A percentile compares a stretch with the other conserved stretches of the same genome.
phyloP scores from a whole-genome alignment of 2,797 vertebrate genomes.

The Manis javanica region DNA sequence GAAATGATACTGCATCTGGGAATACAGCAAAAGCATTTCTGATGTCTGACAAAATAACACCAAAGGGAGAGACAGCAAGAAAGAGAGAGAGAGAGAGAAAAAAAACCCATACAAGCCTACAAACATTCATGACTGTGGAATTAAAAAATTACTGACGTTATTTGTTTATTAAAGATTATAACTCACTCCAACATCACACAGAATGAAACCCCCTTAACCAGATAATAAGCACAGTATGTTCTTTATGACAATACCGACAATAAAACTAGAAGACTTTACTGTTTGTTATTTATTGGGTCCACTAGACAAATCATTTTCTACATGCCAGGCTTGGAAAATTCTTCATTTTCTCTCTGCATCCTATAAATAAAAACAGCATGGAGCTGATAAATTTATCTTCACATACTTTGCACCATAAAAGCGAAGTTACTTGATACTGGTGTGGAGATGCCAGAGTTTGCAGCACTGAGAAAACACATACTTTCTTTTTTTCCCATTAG shows the following conservation, averaged over 20 bases:
- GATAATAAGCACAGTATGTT: conserved; percentile 79
- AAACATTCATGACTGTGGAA: conserved; percentile 58
- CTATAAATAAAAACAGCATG: conserved; percentile 65
- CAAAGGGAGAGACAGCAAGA: neutral
- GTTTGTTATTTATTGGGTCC: conserved; percentile 71
- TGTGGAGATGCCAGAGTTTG: neutral
- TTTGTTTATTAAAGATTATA: conserved; percentile 77
- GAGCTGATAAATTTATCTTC: conserved; percentile 10
- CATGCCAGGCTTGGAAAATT: conserved; percentile 53
- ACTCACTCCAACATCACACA: conserved; percentile 71
- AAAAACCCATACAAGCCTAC: neutral
- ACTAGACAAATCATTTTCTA: conserved; percentile 68
- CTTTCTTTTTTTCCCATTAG: neutral
- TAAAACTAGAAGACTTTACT: conserved; percentile 82
- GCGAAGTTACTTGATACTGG: neutral
- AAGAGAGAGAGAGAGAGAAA: neutral
- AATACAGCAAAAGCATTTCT: conserved; percentile 27
- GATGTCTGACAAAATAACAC: conserved; percentile 26
- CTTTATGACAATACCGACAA: conserved; percentile 77
- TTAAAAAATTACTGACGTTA: conserved; percentile 61
- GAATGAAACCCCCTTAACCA: conserved; percentile 74
- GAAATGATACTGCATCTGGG: neutral
- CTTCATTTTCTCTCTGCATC: conserved; percentile 71
- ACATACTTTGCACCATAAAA: neutral
- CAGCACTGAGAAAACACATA: neutral